Percentiles rank a stretch among this genome's conserved stretches.
These are phyloP conservation scores for Azorinus chamasolen DNA, from an alignment of 2,888 invertebrate species.

Conservation along the genomic window DNA sequence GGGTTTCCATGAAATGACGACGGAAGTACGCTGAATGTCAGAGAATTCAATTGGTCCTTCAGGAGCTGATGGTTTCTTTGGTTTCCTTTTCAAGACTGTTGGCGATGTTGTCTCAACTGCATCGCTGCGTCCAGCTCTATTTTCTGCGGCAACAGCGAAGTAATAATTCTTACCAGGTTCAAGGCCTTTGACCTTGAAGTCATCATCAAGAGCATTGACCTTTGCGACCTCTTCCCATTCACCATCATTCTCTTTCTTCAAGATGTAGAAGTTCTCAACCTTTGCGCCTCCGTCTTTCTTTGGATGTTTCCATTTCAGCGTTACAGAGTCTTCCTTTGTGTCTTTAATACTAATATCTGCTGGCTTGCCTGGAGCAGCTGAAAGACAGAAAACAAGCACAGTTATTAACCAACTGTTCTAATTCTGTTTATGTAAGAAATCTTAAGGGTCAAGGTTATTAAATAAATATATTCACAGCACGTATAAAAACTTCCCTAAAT, in stretches of 20 bases:
- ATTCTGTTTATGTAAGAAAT: neutral
- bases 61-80: conserved; percentile 76
- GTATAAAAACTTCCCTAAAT: no score
- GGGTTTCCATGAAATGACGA: conserved; percentile 88
- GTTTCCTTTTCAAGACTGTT: conserved; percentile 72
- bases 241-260: conserved; percentile 88
- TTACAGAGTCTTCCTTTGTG: conserved; percentile 75
- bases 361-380: conserved; percentile 81
- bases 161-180: conserved; percentile 80
- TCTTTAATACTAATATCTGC: conserved; percentile 69
- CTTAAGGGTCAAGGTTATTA: neutral
- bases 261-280: conserved; percentile 83
- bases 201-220: conserved; percentile 90
- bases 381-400: conserved; percentile 1
- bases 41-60: conserved; percentile 80
- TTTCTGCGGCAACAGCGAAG: conserved; percentile 85
- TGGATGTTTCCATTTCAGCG: conserved; percentile 86
- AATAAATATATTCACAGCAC: no score
- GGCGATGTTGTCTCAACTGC: conserved; percentile 72
- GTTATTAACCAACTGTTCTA: neutral
- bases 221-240: conserved; percentile 95
- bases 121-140: conserved; percentile 80
- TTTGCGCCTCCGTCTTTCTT: conserved; percentile 85
- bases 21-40: conserved; percentile 78
- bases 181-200: conserved; percentile 81